Conservation (phyloP, 2,797 vertebrate species). For the Chiroxiphia lanceolata region DNA sequence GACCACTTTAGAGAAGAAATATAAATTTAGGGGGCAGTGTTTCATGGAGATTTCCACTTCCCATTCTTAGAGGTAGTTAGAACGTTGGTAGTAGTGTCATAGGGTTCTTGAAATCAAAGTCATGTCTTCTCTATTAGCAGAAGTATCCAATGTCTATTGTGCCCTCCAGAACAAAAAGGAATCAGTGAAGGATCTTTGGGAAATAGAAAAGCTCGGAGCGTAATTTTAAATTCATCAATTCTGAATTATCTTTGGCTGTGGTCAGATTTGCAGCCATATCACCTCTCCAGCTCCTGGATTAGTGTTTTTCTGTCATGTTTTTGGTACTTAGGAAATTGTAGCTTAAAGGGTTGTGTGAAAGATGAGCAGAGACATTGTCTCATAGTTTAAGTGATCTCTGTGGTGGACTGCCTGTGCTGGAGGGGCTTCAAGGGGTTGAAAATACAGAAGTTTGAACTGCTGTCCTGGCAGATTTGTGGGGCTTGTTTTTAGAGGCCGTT, state of each 20-base stretch:
- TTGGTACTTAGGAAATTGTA: background rate
- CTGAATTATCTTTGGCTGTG: background rate
- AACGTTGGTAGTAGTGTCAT: background rate
- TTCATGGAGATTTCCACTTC: background rate
- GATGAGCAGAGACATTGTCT: background rate
- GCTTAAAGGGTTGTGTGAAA: background rate
- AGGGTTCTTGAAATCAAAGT: background rate
- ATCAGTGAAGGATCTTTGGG: background rate
- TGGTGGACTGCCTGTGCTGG: background rate
- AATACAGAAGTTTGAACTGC: background rate
- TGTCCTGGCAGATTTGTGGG: background rate
- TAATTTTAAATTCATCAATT: background rate
- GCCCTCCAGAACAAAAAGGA: background rate
- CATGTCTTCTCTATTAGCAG: background rate
- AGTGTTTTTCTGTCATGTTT: background rate
- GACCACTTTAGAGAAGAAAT: background rate
- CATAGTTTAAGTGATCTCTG: background rate
- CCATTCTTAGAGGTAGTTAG: background rate
- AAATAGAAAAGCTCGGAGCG: background rate
- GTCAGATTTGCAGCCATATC: background rate
- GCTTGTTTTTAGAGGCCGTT: background rate
- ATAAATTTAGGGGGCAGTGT: background rate
- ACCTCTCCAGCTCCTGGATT: background rate
- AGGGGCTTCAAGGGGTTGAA: background rate
- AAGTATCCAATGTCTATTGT: background rate